Conservation (phyloP, 2,113 vertebrate species). For the Megaleporinus macrocephalus region DNA sequence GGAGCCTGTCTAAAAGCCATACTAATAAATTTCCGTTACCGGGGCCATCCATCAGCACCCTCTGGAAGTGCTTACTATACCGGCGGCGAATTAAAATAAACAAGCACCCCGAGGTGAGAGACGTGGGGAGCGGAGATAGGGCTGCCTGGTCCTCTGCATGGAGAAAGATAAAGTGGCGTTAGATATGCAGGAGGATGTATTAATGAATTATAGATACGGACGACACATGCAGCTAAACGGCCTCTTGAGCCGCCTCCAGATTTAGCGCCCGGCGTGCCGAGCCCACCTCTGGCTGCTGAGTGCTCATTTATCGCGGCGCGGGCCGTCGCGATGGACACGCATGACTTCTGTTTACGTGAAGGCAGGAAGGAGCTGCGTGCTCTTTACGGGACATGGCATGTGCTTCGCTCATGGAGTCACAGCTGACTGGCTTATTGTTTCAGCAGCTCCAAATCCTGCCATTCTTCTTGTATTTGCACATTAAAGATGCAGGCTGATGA, state of each 20-base stretch:
- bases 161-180: constrained; percentile 44
- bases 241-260: not conserved
- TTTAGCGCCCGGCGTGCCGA: not conserved
- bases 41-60: constrained; percentile 66
- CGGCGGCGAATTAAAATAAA: constrained; percentile 68
- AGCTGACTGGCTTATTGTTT: not conserved
- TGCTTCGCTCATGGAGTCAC: not conserved
- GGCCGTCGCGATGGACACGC: too few relatives aligned
- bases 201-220: constrained; percentile 38
- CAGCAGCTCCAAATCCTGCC: constrained; percentile 54
- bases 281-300: not conserved
- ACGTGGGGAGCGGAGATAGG: constrained; percentile 59
- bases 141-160: constrained; percentile 47
- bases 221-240: constrained; percentile 14
- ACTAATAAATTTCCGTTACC: constrained; percentile 73
- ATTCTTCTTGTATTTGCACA: constrained; percentile 69
- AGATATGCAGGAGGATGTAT: constrained; percentile 10
- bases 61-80: constrained; percentile 65
- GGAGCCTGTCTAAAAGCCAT: constrained; percentile 64
- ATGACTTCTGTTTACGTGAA: not conserved
- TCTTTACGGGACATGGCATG: not conserved
- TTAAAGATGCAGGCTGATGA: constrained; percentile 74
- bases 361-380: too few relatives aligned
- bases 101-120: constrained; percentile 56
- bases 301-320: not conserved